phyloP scores from a whole-genome alignment of 2,113 vertebrate species.

The Mugil cephalus region DNA sequence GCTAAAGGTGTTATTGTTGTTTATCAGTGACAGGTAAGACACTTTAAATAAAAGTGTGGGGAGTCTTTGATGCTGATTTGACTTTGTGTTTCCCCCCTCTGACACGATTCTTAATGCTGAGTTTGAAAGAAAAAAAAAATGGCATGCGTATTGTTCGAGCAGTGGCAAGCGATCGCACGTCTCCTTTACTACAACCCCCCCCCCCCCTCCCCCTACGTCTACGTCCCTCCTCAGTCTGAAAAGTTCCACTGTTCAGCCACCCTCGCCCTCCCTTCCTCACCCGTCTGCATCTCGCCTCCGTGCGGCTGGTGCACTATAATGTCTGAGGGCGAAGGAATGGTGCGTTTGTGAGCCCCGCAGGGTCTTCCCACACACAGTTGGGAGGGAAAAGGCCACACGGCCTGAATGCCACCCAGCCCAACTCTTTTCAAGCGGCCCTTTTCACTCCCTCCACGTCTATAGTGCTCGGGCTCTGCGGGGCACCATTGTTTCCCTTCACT shows the following conservation, averaged over 20 bases:
- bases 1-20: no score
- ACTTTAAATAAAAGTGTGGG: not conserved
- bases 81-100: not conserved
- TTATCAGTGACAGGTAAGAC: no score
- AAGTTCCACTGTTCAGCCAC: constrained; percentile 66
- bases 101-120: constrained; percentile 3
- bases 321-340: constrained; percentile 72
- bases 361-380: constrained; percentile 76
- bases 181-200: constrained; percentile 27
- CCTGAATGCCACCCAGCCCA: constrained; percentile 67
- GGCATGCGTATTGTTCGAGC: constrained; percentile 46
- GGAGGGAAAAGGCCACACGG: constrained; percentile 59
- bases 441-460: constrained; percentile 60
- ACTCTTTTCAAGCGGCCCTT: constrained; percentile 63
- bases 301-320: constrained; percentile 62
- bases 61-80: not conserved
- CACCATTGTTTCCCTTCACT: constrained; percentile 68
- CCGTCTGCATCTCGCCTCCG: constrained; percentile 49
- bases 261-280: constrained; percentile 37
- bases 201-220: constrained; percentile 37
- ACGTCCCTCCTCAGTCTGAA: constrained; percentile 53
- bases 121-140: constrained; percentile 55
- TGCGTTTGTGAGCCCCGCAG: constrained; percentile 58
- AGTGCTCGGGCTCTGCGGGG: constrained; percentile 54
- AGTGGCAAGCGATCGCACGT: constrained; percentile 43